phyloP scores from a whole-genome alignment of 37 sponge, comb jelly and placozoan species.

The Spongilla lacustris region DNA sequence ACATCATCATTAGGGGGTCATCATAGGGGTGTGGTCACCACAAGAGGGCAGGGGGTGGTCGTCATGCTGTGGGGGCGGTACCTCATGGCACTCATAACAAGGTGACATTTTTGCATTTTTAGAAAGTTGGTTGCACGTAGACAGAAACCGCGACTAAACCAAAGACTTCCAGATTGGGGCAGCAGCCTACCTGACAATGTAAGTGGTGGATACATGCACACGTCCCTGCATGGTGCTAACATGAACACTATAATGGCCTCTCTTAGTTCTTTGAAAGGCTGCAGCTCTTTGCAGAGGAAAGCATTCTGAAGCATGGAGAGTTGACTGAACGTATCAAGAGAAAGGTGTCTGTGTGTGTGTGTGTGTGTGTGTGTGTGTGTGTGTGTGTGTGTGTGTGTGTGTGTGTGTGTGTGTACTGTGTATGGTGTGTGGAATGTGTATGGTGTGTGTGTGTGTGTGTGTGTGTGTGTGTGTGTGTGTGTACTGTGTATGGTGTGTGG shows the following conservation, averaged over 20 bases:
- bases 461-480: no score
- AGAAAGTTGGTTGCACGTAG: constrained; percentile 28
- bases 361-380: background rate
- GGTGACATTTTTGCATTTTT: background rate
- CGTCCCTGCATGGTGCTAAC: no score
- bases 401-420: no score
- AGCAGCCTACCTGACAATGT: constrained; percentile 72
- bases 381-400: constrained; percentile 21
- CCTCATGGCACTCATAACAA: no score
- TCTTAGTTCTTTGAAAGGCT: constrained; percentile 82
- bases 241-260: background rate
- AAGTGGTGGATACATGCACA: constrained; percentile 2
- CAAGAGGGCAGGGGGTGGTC: background rate
- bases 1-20: no score
- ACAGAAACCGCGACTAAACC: background rate
- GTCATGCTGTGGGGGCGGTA: background rate
- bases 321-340: constrained; percentile 59
- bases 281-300: constrained; percentile 80
- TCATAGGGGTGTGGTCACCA: background rate
- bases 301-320: constrained; percentile 59
- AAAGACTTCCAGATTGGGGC: constrained; percentile 68
- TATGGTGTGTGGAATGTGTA: no score
- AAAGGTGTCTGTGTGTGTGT: constrained; percentile 44
- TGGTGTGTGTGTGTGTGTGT: no score
- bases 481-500: no score